Conservation (phyloP, 1,140 invertebrate species). For the Drosophila rufa region DNA sequence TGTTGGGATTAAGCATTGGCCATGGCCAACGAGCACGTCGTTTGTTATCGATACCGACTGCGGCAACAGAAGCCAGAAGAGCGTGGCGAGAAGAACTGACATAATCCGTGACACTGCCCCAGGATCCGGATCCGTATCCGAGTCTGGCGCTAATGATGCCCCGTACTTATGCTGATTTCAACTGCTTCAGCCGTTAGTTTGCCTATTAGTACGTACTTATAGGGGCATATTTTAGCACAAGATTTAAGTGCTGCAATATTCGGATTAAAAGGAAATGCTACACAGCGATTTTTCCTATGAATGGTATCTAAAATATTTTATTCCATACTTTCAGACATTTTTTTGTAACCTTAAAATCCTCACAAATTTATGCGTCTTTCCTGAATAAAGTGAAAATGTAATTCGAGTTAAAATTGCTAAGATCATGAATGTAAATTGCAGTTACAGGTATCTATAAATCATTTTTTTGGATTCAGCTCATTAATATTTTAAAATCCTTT, state of each 20-base stretch:
- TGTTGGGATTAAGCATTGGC: slow-evolving; percentile 51
- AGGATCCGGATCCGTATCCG: not conserved
- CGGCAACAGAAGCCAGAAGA: slow-evolving; percentile 22
- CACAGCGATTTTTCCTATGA: no score
- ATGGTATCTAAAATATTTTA: no score
- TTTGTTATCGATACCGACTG: slow-evolving; percentile 47
- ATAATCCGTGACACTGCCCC: slow-evolving; percentile 66
- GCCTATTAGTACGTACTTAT: not conserved
- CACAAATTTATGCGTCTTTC: no score
- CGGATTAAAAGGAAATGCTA: not conserved
- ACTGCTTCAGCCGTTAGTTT: not conserved
- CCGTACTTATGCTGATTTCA: not conserved
- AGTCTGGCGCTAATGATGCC: not conserved
- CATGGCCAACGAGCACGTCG: slow-evolving; percentile 76
- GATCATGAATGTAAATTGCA: no score
- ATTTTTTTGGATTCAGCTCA: no score
- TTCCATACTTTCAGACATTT: not conserved
- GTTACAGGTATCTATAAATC: no score
- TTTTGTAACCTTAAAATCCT: not conserved
- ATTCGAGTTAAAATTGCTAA: no score
- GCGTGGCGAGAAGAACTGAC: slow-evolving; percentile 29
- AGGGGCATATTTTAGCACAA: not conserved
- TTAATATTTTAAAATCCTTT: no score
- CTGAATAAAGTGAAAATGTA: no score
- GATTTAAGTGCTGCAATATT: not conserved